Evolutionary conservation across 2,113 vertebrate species (phyloP).

Genomic region (Brienomyrus brachyistius): DNA sequence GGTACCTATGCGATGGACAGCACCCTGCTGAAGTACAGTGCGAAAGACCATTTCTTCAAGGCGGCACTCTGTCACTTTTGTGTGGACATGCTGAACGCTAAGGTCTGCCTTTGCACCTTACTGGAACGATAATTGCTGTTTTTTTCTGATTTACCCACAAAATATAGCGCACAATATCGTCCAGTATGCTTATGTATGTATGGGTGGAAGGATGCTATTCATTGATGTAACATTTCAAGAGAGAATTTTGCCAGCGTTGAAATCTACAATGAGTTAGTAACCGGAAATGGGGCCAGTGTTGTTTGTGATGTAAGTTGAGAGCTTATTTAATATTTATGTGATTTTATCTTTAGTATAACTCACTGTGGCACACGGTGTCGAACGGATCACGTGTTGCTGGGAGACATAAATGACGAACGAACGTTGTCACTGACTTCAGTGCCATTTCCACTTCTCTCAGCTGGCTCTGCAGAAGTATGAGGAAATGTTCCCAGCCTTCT

Average conservation of each 20-base stretch:
- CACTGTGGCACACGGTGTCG: not conserved
- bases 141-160: not conserved
- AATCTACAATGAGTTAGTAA: not conserved
- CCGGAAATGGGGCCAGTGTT: not conserved
- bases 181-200: not conserved
- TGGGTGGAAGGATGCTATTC: not conserved
- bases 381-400: not conserved
- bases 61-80: slow-evolving; percentile 89
- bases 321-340: not conserved
- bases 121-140: not conserved
- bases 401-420: not conserved
- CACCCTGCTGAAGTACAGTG: slow-evolving; percentile 84
- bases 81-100: slow-evolving; percentile 86
- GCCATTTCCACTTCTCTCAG: slow-evolving; percentile 43
- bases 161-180: not conserved
- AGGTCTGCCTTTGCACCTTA: slow-evolving; percentile 50
- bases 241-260: not conserved
- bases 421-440: not conserved
- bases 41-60: slow-evolving; percentile 91
- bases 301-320: not conserved
- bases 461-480: slow-evolving; percentile 83
- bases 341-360: not conserved
- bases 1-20: slow-evolving; percentile 86
- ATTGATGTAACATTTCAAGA: not conserved
- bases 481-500: slow-evolving; percentile 86